Evolutionary conservation across 2,113 vertebrate species (phyloP).

Genomic region (Tetrao urogallus): DNA sequence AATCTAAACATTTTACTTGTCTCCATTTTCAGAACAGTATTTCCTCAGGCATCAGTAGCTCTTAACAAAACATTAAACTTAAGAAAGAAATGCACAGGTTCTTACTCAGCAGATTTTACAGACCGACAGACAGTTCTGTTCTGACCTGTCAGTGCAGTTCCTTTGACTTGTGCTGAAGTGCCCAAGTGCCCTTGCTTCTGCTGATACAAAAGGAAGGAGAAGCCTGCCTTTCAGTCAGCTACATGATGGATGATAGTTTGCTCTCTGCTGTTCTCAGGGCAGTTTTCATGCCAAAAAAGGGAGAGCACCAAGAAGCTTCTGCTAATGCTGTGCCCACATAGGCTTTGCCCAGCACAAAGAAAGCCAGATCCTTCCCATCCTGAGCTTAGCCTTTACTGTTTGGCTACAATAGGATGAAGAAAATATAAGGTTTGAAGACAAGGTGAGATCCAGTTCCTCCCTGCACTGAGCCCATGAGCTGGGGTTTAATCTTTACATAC

Average conservation of each 20-base stretch:
- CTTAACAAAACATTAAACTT: neutral
- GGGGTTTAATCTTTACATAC: neutral
- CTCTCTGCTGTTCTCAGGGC: neutral
- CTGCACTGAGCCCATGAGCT: neutral
- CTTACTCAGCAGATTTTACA: neutral
- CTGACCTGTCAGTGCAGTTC: neutral
- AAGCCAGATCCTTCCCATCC: neutral
- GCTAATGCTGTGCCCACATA: neutral
- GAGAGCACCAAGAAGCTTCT: neutral
- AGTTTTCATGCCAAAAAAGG: neutral
- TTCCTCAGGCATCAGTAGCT: neutral
- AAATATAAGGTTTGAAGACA: neutral
- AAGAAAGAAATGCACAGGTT: neutral
- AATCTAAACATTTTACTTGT: neutral
- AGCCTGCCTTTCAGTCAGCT: neutral
- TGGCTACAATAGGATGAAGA: neutral
- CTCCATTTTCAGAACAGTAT: neutral
- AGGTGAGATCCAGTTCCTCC: neutral
- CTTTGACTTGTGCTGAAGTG: neutral
- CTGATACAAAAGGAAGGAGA: neutral
- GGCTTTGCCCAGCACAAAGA: neutral
- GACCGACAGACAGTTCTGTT: neutral
- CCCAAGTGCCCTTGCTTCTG: neutral
- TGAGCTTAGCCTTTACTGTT: neutral
- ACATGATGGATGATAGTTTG: neutral